Percentiles rank a stretch among this genome's conserved stretches.
phyloP scores from a whole-genome alignment of 1,140 invertebrate species.

The Drosophila repletoides region DNA sequence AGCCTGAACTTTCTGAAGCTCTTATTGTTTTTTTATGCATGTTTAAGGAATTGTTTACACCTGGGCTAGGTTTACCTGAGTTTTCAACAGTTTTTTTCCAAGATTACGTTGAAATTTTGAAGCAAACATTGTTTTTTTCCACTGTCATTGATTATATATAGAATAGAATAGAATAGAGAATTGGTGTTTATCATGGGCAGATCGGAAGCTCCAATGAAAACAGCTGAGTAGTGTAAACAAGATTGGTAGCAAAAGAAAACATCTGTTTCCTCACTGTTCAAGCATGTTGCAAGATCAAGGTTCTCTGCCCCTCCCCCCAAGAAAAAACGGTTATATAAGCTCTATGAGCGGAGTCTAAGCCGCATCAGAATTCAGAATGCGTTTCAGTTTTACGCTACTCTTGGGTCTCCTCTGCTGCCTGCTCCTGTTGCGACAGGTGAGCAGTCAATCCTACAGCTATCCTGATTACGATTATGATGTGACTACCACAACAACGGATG shows the following conservation, averaged over 20 bases:
- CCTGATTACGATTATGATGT: background rate
- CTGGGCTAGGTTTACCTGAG: too few relatives aligned
- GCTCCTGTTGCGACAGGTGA: background rate
- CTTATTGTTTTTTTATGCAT: too few relatives aligned
- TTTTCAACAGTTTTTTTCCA: too few relatives aligned
- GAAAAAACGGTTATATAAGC: conserved; percentile 16
- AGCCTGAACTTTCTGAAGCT: too few relatives aligned
- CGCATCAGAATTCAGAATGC: background rate
- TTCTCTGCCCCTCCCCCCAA: too few relatives aligned
- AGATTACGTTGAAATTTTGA: too few relatives aligned
- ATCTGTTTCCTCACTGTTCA: too few relatives aligned
- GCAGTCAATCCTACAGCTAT: background rate
- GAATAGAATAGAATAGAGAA: too few relatives aligned
- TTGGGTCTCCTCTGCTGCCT: background rate
- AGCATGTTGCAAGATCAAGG: background rate
- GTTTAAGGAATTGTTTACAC: too few relatives aligned
- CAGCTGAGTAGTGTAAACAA: conserved; percentile 21
- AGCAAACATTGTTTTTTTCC: too few relatives aligned
- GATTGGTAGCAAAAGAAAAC: background rate
- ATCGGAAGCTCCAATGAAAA: background rate
- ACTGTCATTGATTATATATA: too few relatives aligned
- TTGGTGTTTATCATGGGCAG: too few relatives aligned
- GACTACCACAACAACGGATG: background rate
- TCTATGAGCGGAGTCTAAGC: background rate
- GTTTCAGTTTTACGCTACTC: background rate